These are phyloP conservation scores for Mirounga angustirostris DNA, from an alignment of 2,113 vertebrate genomes.

Conservation along the genomic window DNA sequence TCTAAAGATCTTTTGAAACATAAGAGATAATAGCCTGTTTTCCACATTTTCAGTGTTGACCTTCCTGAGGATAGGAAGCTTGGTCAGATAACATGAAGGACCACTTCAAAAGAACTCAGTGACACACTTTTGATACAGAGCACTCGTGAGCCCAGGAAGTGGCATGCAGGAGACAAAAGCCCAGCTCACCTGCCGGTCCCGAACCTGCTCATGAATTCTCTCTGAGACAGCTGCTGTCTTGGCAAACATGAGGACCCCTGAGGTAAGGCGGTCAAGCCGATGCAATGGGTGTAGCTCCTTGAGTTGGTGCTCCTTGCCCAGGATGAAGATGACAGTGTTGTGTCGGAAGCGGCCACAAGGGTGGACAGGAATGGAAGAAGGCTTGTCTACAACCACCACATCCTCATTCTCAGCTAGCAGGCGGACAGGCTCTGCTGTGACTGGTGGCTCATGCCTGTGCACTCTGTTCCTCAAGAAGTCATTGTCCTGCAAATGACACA, in stretches of 20 bases:
- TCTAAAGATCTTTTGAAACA: slow-evolving; percentile 49
- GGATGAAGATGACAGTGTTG: slow-evolving; percentile 98
- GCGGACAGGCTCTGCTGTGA: slow-evolving; percentile 90
- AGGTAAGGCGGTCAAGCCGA: slow-evolving; percentile 96
- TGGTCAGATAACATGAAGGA: neutral
- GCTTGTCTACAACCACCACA: slow-evolving; percentile 96
- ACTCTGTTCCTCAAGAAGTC: slow-evolving; percentile 96
- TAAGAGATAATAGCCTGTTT: neutral
- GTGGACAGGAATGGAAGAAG: slow-evolving; percentile 96
- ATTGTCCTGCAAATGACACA: slow-evolving; percentile 90
- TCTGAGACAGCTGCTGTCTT: slow-evolving; percentile 92
- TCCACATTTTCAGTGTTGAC: neutral
- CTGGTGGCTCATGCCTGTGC: slow-evolving; percentile 97
- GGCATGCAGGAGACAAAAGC: neutral
- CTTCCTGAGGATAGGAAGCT: neutral
- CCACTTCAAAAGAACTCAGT: neutral
- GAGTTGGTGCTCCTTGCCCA: slow-evolving; percentile 95
- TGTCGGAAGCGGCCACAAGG: slow-evolving; percentile 97
- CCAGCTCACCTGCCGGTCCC: slow-evolving; percentile 93
- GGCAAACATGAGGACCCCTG: slow-evolving; percentile 97
- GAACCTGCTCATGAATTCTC: slow-evolving; percentile 95
- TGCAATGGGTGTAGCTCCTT: slow-evolving; percentile 95
- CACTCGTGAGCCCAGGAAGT: neutral
- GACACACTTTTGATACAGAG: neutral
- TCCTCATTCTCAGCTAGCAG: slow-evolving; percentile 93